Evolutionary conservation across 2,888 invertebrate genomes (phyloP), one percentile per base, ranked within the genome.

Genomic region (Desoria tigrina): DNA sequence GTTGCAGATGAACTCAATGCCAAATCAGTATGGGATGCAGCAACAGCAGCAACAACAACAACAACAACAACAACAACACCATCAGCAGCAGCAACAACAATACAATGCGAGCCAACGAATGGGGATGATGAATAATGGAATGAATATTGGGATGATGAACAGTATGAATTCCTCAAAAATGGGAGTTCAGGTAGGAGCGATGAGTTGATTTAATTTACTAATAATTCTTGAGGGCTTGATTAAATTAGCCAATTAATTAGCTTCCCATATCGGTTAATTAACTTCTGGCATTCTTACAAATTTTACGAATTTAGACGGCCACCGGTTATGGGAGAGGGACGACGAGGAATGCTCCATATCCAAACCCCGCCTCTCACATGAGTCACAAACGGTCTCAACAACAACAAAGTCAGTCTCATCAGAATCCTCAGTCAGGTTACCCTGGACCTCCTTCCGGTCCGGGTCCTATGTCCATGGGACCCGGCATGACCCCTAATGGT

Each of bases 1-100:
- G n/a, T n/a, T 61, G 11, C 42, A 75, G 75, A 75, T 76, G 71
- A 76, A 69, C 62, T 28, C 65, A 37, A 74, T 74, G 74, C 67
- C 71, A 67, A 76, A 71, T 67, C 76, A 74, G 61, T 74, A 76
- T 61, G 73, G 69, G 39, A 73, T 74, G 72, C 73, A 74, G 70
- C 69, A 72, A 57, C 72, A 70, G 45, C 18, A 45, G 45, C 18
- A 45, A 21, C 45, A 45, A n/a, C 45, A 45, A 45, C n/a, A 37
- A 4, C 42, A 42, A 32, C 60, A 39, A 23, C 32, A 56, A 21
- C 53, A 32, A 21, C 53, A 62, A 26, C 57, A 59, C 16, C 18
- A 18, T 18, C 62, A 62, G 72, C 73, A 74, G 70, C 69, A 72
- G 72, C 73, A 74, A 69, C 69, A 72, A 16, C 51, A 51, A 24